These are phyloP conservation scores for Phodopus roborovskii DNA, from an alignment of 2,113 vertebrate genomes.

Conservation along the genomic window DNA sequence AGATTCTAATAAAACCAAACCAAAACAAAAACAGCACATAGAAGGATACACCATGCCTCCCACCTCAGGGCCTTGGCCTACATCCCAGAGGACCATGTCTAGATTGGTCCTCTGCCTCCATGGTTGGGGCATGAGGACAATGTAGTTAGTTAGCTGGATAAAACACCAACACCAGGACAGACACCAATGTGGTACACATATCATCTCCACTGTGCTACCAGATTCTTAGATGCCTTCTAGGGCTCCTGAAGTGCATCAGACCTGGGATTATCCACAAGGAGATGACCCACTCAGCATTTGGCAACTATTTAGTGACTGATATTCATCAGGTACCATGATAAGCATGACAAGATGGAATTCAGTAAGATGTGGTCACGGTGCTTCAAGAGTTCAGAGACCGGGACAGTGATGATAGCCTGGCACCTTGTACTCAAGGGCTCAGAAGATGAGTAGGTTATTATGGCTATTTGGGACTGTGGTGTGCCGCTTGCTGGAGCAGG, in stretches of 20 bases:
- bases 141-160: not conserved
- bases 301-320: not conserved
- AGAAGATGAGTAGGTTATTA: not conserved
- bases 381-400: not conserved
- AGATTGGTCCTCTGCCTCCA: not conserved
- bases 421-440: not conserved
- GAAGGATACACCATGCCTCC: not conserved
- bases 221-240: not conserved
- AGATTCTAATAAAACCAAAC: constrained; percentile 44
- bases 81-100: not conserved
- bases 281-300: not conserved
- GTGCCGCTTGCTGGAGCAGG: not conserved
- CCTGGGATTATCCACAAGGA: not conserved
- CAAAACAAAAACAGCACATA: not conserved
- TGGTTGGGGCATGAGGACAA: not conserved
- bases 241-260: not conserved
- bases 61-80: not conserved
- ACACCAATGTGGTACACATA: not conserved
- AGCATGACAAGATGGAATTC: not conserved
- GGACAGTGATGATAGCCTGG: not conserved
- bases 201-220: not conserved
- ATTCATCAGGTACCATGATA: accelerated
- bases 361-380: not conserved
- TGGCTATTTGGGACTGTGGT: not conserved
- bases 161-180: not conserved